Base-by-base conservation (phyloP, 2,888 invertebrate genomes). In the Minunthozetes semirufus region DNA sequence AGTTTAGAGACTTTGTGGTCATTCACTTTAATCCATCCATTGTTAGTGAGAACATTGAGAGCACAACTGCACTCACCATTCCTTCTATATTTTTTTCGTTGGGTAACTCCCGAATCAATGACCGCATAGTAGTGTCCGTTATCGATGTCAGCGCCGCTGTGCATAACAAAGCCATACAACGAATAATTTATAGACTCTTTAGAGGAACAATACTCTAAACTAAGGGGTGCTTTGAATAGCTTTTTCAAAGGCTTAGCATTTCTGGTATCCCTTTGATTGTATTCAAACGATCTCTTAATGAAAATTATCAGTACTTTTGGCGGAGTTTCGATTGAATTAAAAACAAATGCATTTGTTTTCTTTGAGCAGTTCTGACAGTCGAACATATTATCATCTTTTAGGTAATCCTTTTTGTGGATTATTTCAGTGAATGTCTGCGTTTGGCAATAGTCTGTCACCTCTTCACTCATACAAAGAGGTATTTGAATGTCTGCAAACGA, bases 101-200 rank as follows among this genome's bases (percentile, higher is more conserved):
- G 25, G 1, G 25, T 9, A 19, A 19, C 19, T 33, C n/a, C 4
- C 9, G 66, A 66, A 25, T 66, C n/a, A 5, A 66, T 66, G 9
- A 66, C 66, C 1, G 66, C 42, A 29, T 66, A 66, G 29, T 66
- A 66, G 42, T 66, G 66, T 1, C 66, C 66, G 38, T 66, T 66
- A 38, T 66, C 22, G 8, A 27, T 42, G n/a, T 33, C 13, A 6
- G 38, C 4, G 9, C 66, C 66, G 19, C 3, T 11, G 38, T 66
- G 66, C 66, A 66, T 38, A 11, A 66, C 38, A 66, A 66, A 19
- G 17, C n/a, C 38, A n/a, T 66, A 66, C 19, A 66, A 38, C 0
- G 33, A 33, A 19, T 66, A 66, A 1, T 8, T 1, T 5, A 66
- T 42, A 0, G 19, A 19, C 6, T 38, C 15, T 17, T 42, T 25